Percentiles rank a stretch among this genome's conserved stretches.
These are phyloP conservation scores for Manduca sexta DNA, from an alignment of 1,140 invertebrate genomes.

Conservation along the genomic window DNA sequence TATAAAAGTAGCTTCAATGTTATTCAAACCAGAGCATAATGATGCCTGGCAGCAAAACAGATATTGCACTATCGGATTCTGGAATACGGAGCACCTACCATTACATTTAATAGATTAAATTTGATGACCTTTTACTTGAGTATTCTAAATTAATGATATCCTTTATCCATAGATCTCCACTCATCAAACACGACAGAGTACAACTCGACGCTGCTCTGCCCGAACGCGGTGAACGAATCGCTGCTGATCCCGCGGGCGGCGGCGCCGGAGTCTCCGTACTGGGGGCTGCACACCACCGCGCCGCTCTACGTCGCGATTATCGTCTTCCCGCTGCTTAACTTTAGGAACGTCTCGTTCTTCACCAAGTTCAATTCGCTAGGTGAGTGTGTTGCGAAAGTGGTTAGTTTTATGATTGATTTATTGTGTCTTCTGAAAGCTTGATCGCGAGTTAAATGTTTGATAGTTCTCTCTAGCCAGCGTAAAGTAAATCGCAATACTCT, in stretches of 20 bases:
- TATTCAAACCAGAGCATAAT: too few species aligned
- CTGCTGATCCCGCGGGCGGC: constrained; percentile 32
- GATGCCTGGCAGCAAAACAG: too few species aligned
- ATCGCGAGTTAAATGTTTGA: too few species aligned
- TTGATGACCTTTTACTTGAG: too few species aligned
- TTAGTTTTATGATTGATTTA: background rate
- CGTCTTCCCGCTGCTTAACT: constrained; percentile 87
- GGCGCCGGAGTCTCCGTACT: constrained; percentile 58
- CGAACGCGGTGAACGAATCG: constrained; percentile 33
- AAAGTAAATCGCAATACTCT: too few species aligned
- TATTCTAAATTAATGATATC: too few species aligned
- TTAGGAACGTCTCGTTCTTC: constrained; percentile 92
- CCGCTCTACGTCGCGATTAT: constrained; percentile 86
- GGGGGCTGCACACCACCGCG: constrained; percentile 85
- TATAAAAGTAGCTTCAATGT: too few species aligned
- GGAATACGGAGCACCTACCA: too few species aligned
- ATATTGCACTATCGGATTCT: too few species aligned
- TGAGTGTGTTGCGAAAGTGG: constrained; percentile 48
- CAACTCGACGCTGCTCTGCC: constrained; percentile 63
- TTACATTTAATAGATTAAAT: too few species aligned
- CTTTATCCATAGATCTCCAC: constrained; percentile 31
- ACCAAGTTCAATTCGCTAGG: constrained; percentile 95
- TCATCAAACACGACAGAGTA: constrained; percentile 28
- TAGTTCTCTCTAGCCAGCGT: too few species aligned
- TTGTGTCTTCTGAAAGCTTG: too few species aligned